Base-by-base conservation (phyloP, 2,113 vertebrate genomes). In the Hepsetus odoe region DNA sequence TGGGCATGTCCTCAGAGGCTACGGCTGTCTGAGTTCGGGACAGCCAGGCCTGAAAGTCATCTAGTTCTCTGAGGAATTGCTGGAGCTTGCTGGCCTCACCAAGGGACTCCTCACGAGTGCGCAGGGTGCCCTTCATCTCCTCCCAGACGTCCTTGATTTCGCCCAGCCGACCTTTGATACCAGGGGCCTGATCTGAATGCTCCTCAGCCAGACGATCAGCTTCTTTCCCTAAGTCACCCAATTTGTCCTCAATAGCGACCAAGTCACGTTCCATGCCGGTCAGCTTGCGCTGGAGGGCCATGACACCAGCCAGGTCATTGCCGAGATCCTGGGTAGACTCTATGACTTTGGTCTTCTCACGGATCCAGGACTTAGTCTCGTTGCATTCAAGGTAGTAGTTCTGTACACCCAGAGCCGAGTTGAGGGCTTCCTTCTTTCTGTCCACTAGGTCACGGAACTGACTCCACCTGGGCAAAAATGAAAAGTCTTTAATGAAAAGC, bases 331-430 rank as follows among this genome's bases (percentile, higher is more conserved):
- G 98, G 0, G 98, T 99, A 26, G 98, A 99, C 88, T 99, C 98
- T 0, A 99, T 99, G 58, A 99, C 96, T 93, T 99, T 99, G 89
- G 97, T 99, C 92, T 99, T 99, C 89, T 99, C 98, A 33, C 96
- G 95, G 88, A 99, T 99, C 98, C 98, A 99, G 67, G 97, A 97
- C 85, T 99, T 99, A 86, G 98, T 99, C 90, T 99, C 98, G 4
- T 99, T 99, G 78, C 98, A 97, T 86, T 99, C 98, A 0, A 99
- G 95, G 85, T 99, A 97, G 89, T 99, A 99, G 91, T 99, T 99
- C 90, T 99, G 98, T 77, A 99, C 96, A 42, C 98, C 98, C 79
- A 99, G 91, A 51, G 97, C 97, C 0, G 97, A 99, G 82, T 92
- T 93, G 18, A 99, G 93, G 18, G 93, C 90, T 28, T 99, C 98